phyloP scores from a whole-genome alignment of 2,888 invertebrate species.

The Lasioglossum malachurum region DNA sequence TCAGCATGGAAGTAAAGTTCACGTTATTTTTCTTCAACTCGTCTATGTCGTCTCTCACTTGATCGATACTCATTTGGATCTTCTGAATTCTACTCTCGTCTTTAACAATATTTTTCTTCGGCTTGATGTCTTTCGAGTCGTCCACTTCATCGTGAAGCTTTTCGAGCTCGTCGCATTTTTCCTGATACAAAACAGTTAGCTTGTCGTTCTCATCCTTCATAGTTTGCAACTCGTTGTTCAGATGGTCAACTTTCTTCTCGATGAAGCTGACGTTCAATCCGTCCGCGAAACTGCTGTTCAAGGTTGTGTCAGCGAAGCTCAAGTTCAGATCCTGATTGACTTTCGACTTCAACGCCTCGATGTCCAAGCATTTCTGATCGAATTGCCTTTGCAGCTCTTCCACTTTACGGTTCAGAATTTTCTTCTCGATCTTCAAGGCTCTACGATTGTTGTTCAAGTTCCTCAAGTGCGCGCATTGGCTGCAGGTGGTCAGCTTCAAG shows the following conservation, averaged over 20 bases:
- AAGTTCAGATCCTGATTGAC: slow-evolving; percentile 75
- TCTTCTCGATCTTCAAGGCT: slow-evolving; percentile 73
- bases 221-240: slow-evolving; percentile 74
- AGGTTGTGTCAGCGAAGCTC: slow-evolving; percentile 67
- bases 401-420: slow-evolving; percentile 73
- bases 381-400: slow-evolving; percentile 75
- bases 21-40: slow-evolving; percentile 50
- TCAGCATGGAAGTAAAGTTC: slow-evolving; percentile 29
- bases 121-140: slow-evolving; percentile 37
- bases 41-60: slow-evolving; percentile 60
- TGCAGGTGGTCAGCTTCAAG: slow-evolving; percentile 75
- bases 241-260: slow-evolving; percentile 76
- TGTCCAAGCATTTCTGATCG: slow-evolving; percentile 73
- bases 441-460: slow-evolving; percentile 74
- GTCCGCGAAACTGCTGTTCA: slow-evolving; percentile 74
- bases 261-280: slow-evolving; percentile 74
- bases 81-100: slow-evolving; percentile 68
- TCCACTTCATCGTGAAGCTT: slow-evolving; percentile 66
- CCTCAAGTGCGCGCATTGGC: slow-evolving; percentile 73
- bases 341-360: slow-evolving; percentile 75
- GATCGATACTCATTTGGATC: slow-evolving; percentile 69
- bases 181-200: slow-evolving; percentile 71
- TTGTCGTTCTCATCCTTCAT: slow-evolving; percentile 74
- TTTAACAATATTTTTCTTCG: slow-evolving; percentile 47
- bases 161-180: slow-evolving; percentile 78